phyloP scores from a whole-genome alignment of 2,113 vertebrate species.

The Paradoxurus hermaphroditus region DNA sequence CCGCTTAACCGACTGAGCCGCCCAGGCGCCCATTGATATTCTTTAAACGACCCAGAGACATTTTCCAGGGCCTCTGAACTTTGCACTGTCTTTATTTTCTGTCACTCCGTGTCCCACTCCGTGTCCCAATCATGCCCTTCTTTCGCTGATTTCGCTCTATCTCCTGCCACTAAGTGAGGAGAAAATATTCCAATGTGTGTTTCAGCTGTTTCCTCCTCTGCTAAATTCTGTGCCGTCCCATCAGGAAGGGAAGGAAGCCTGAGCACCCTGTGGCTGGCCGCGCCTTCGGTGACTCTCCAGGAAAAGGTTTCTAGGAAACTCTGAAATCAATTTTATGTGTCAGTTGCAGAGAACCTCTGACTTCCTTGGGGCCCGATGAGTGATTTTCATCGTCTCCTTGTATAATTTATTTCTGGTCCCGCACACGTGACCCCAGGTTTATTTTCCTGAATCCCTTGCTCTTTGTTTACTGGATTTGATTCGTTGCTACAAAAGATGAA shows the following conservation, averaged over 20 bases:
- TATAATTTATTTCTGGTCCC: too few relatives aligned
- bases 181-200: accelerated
- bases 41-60: not conserved
- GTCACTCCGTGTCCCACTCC: accelerated
- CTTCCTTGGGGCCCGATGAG: not conserved
- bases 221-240: not conserved
- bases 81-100: accelerated
- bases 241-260: accelerated
- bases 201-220: accelerated
- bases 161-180: not conserved
- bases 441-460: not conserved
- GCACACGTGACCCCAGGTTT: accelerated
- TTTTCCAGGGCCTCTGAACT: too few relatives aligned
- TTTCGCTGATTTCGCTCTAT: not conserved
- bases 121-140: not conserved
- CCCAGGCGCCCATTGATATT: too few relatives aligned
- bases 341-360: not conserved
- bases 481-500: not conserved
- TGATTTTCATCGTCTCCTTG: accelerated
- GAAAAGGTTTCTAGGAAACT: accelerated
- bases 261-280: accelerated
- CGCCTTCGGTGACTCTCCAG: accelerated
- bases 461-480: not conserved
- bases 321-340: accelerated
- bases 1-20: too few relatives aligned